Evolutionary conservation across 64 coral and sea anemone species (phyloP).

Genomic region (Platygyra sinensis): DNA sequence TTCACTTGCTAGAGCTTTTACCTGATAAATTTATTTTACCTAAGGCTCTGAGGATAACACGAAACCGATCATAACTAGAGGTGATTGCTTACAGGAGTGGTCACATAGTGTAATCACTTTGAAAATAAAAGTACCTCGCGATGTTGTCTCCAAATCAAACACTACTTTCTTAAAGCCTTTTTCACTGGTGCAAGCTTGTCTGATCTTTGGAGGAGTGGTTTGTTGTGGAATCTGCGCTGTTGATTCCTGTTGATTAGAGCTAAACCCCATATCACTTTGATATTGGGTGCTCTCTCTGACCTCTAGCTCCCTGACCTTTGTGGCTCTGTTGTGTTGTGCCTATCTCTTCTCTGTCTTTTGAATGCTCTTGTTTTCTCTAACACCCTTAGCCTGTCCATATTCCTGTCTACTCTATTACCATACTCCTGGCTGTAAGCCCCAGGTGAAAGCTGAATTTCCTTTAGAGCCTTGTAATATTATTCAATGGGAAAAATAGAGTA

Average conservation of each 20-base stretch:
- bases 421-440: neutral
- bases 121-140: neutral
- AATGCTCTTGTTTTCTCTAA: neutral
- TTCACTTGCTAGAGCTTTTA: no score
- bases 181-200: no score
- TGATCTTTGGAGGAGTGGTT: no score
- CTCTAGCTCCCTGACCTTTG: neutral
- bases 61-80: no score
- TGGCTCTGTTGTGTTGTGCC: neutral
- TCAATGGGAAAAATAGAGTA: no score
- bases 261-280: neutral
- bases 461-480: neutral
- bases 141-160: neutral
- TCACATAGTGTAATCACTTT: no score
- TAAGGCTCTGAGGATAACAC: no score
- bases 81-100: no score
- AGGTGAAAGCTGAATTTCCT: neutral
- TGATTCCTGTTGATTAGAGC: no score
- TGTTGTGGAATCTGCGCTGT: no score
- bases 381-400: neutral
- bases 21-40: no score
- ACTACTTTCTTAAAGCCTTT: no score
- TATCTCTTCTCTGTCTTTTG: neutral
- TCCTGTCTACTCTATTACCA: neutral
- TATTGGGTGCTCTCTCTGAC: neutral